These are phyloP conservation scores for Phodopus roborovskii DNA, from an alignment of 2,113 vertebrate genomes.

Conservation along the genomic window DNA sequence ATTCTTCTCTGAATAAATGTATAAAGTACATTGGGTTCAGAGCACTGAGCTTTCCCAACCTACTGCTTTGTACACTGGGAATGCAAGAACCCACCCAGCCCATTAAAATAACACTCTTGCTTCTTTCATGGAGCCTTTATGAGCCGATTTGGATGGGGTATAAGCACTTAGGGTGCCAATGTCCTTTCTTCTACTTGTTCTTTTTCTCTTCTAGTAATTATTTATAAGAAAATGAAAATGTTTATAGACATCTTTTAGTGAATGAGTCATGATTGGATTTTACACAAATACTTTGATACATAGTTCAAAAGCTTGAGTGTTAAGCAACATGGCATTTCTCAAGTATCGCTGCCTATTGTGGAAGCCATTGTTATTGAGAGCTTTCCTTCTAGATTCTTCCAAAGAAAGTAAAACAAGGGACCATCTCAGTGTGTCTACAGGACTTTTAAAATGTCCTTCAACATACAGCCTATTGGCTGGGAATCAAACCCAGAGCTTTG, in stretches of 20 bases:
- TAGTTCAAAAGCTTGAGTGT: neutral
- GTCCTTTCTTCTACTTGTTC: conserved; percentile 8
- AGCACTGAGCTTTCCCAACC: conserved; percentile 42
- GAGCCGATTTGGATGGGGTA: conserved; percentile 44
- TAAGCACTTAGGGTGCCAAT: neutral
- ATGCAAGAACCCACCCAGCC: neutral
- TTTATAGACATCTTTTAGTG: conserved; percentile 43
- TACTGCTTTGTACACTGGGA: conserved; percentile 15
- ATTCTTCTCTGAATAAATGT: conserved; percentile 78
- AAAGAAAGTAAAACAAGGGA: neutral
- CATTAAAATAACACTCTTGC: conserved; percentile 38
- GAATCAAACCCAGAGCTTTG: neutral
- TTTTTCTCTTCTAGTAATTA: conserved; percentile 36
- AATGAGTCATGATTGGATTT: neutral
- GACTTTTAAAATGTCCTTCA: neutral
- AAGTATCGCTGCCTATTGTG: neutral
- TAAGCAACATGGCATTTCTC: neutral
- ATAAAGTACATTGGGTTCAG: conserved; percentile 61
- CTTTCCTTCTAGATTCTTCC: neutral
- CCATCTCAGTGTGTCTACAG: neutral
- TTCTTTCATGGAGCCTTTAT: conserved; percentile 48
- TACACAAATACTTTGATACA: neutral
- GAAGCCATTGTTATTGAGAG: conserved; percentile 13
- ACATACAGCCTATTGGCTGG: neutral
- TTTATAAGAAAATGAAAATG: conserved; percentile 61